Percentiles rank a stretch among this genome's conserved stretches.
These are phyloP conservation scores for Tupaia tana DNA, from an alignment of 2,113 vertebrate genomes.

Conservation along the genomic window DNA sequence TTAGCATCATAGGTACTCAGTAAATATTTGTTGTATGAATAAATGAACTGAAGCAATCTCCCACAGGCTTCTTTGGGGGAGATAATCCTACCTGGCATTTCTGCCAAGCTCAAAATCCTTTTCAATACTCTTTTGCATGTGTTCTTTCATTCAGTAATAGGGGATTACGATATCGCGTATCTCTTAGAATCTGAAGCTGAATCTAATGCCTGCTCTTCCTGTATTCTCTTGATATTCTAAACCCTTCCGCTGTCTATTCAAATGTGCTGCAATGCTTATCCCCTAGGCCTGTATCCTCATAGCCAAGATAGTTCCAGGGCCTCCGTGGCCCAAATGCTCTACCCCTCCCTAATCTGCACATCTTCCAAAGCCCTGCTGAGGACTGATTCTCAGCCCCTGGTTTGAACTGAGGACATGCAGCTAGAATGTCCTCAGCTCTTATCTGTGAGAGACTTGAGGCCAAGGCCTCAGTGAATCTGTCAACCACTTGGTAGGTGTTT, in stretches of 20 bases:
- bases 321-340: not conserved
- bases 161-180: not conserved
- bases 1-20: not conserved
- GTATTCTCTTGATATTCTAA: not conserved
- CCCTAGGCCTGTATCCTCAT: not conserved
- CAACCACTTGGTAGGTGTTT: not conserved
- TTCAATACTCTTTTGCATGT: not conserved
- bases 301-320: not conserved
- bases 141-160: not conserved
- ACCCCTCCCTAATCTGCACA: fast-evolving
- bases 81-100: not conserved
- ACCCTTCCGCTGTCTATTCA: not conserved
- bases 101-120: not conserved
- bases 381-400: not conserved
- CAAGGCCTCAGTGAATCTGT: not conserved
- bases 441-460: not conserved
- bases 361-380: not conserved
- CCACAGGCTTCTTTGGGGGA: not conserved
- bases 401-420: not conserved
- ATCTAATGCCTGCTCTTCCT: not conserved
- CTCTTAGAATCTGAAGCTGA: not conserved
- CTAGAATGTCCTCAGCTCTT: not conserved
- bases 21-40: not conserved
- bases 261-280: not conserved
- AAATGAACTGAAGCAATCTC: not conserved